Evolutionary conservation across 2,888 invertebrate species (phyloP), one percentile per base, ranked within the genome.

Genomic region (Corythucha ciliata): DNA sequence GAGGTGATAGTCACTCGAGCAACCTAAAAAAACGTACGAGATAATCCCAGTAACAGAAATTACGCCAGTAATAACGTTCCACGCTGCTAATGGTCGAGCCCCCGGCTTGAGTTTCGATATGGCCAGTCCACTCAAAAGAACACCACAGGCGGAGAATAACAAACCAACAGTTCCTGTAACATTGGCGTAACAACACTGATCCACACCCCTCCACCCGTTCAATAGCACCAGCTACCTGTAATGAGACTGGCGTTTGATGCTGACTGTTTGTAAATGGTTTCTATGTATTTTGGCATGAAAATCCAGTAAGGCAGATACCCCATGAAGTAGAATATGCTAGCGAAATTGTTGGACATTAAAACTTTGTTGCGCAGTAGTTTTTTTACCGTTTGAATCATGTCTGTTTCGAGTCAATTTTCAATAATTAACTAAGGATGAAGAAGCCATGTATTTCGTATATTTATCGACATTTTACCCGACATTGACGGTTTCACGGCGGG

Each of bases 261-360:
- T 5, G 83, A 80, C 60, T 82, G 80, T 50, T 78, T 74, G 67
- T 83, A 88, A 67, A 85, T 83, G 1, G 81, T 83, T 68, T 88
- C 86, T 55, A 88, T 82, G 63, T 85, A 85, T 65, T 87, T 87
- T 0, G 87, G 84, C 66, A 85, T 75, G 63, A 84, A 87, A 40
- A 84, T 82, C 77, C 83, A 83, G 63, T 81, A 83, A 0, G 84
- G 83, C 70, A 79, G 78, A 63, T 79, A 80, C 1, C 80, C 80
- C 62, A 80, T 71, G 53, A 82, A 74, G 61, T 83, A 84, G 62
- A 82, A 82, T 10, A 83, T 78, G 16, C 80, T 77, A 0, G 83
- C 80, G 1, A 83, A 69, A 54, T 81, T 83, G 63, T 85, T 82
- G 63, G 77, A 78, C 72, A 84, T 77, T 54, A 82, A 73, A 0